Percentiles rank a stretch among this genome's conserved stretches.
phyloP scores from a whole-genome alignment of 2,113 vertebrate genomes.

The Rhadina sibilatrix region DNA sequence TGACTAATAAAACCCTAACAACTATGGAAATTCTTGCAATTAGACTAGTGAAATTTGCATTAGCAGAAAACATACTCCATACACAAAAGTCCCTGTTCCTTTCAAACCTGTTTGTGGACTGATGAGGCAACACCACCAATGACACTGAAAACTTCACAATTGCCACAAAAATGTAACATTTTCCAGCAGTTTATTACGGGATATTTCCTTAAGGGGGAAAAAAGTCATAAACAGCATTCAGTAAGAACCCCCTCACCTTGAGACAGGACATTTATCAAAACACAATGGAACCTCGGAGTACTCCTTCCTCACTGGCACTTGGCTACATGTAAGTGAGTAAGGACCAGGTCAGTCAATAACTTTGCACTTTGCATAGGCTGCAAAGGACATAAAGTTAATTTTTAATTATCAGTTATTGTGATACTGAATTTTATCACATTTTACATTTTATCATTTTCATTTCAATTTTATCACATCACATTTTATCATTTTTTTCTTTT shows the following conservation, averaged over 20 bases:
- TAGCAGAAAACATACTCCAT: not conserved
- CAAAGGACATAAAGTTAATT: not conserved
- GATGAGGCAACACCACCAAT: not conserved
- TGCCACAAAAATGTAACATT: not conserved
- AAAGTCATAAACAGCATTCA: not conserved
- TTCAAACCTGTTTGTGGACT: not conserved
- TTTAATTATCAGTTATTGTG: not conserved
- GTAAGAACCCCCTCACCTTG: not conserved
- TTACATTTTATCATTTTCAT: too few relatives aligned
- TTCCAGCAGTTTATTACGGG: not conserved
- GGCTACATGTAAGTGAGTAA: not conserved
- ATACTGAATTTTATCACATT: not conserved
- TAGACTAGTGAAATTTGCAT: not conserved
- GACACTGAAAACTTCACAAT: not conserved
- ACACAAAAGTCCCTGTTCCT: not conserved
- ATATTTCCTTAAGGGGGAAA: not conserved
- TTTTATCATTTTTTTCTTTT: too few relatives aligned
- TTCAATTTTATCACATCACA: too few relatives aligned
- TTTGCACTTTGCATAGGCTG: not conserved
- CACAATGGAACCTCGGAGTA: not conserved
- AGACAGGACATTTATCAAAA: conserved; percentile 1
- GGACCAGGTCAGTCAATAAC: not conserved
- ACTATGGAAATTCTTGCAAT: not conserved
- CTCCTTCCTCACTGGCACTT: not conserved
- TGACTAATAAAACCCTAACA: not conserved